These are phyloP conservation scores for Drosophila affinis DNA, from an alignment of 2,888 invertebrate species.

Conservation along the genomic window DNA sequence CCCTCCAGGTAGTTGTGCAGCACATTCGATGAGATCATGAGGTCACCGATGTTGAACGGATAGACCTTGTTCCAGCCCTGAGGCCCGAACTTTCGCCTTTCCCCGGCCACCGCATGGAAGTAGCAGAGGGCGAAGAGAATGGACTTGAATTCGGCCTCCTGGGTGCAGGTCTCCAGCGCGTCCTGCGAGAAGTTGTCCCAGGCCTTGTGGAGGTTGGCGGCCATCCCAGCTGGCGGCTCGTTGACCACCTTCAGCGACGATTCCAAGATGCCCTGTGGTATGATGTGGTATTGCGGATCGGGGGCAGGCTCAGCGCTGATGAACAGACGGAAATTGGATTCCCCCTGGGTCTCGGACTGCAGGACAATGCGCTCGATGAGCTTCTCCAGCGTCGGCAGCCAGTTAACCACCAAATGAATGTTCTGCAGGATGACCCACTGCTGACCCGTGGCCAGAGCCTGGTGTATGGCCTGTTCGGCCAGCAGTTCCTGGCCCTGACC, in stretches of 20 bases:
- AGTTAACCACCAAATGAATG: constrained; percentile 95
- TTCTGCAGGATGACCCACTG: constrained; percentile 96
- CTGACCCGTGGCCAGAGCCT: constrained; percentile 90
- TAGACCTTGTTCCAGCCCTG: constrained; percentile 95
- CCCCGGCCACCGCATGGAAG: constrained; percentile 97
- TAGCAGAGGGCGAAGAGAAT: constrained; percentile 96
- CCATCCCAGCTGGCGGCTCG: constrained; percentile 97
- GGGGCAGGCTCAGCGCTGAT: constrained; percentile 95
- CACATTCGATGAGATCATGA: constrained; percentile 96
- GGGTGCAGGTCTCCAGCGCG: constrained; percentile 94
- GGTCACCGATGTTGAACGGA: constrained; percentile 93
- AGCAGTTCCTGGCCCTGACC: constrained; percentile 97
- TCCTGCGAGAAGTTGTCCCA: constrained; percentile 96
- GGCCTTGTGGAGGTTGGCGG: constrained; percentile 96
- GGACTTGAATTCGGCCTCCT: constrained; percentile 96
- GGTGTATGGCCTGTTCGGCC: constrained; percentile 93
- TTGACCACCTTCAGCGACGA: constrained; percentile 98
- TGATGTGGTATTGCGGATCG: constrained; percentile 87
- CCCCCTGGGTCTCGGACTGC: constrained; percentile 85
- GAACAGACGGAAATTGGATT: constrained; percentile 87
- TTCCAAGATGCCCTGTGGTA: constrained; percentile 94
- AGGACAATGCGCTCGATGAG: constrained; percentile 92
- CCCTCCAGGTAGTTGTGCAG: constrained; percentile 96
- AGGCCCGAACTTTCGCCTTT: constrained; percentile 96
- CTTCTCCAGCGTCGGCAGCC: constrained; percentile 95